phyloP scores from a whole-genome alignment of 64 coral and sea anemone genomes.

The Porites lutea region DNA sequence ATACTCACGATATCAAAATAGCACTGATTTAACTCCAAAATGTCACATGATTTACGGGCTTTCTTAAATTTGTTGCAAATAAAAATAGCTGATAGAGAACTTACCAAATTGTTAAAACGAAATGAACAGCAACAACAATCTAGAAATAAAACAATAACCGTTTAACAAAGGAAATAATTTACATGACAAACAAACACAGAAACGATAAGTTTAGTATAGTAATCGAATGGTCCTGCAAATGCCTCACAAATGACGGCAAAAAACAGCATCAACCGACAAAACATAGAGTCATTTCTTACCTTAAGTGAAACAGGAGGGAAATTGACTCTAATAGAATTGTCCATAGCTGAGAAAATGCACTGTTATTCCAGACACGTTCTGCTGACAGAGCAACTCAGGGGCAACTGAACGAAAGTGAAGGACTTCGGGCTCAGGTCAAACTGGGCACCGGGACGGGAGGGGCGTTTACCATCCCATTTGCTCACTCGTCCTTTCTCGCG shows the following conservation, averaged over 20 bases:
- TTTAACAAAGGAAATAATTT: background rate
- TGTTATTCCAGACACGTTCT: too few species aligned
- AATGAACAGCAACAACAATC: conserved; percentile 80
- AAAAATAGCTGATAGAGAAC: background rate
- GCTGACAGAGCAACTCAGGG: too few species aligned
- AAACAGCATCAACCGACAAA: background rate
- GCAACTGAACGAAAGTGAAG: too few species aligned
- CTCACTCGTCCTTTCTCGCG: too few species aligned
- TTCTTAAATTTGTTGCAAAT: background rate
- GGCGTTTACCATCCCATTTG: too few species aligned
- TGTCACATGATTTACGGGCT: background rate
- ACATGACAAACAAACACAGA: background rate
- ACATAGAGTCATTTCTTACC: conserved; percentile 29
- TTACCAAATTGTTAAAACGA: conserved; percentile 90
- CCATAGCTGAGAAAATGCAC: too few species aligned
- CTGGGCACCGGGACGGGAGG: too few species aligned
- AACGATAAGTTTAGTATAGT: too few species aligned
- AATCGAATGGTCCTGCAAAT: too few species aligned
- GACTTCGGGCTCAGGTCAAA: too few species aligned
- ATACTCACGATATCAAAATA: too few species aligned
- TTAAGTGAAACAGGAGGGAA: conserved; percentile 84
- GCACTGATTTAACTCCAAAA: too few species aligned
- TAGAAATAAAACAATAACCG: conserved; percentile 9
- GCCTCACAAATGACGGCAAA: background rate
- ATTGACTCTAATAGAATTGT: conserved; percentile 67